These are phyloP conservation scores for Drosophila austrosaltans DNA, from an alignment of 2,888 invertebrate genomes.

Conservation along the genomic window DNA sequence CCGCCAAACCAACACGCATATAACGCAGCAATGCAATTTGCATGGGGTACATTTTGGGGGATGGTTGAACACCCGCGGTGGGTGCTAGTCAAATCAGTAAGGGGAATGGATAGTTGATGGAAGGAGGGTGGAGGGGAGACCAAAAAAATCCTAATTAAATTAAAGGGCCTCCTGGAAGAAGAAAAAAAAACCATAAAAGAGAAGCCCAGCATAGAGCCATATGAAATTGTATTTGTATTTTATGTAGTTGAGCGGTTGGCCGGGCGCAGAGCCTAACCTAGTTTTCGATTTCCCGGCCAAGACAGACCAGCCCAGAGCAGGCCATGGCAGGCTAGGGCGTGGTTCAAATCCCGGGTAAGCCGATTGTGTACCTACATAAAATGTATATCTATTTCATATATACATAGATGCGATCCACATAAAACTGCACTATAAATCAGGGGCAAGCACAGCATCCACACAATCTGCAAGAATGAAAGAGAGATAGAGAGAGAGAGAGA, in stretches of 20 bases:
- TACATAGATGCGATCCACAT: conserved; percentile 26
- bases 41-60: conserved; percentile 9
- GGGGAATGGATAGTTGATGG: neutral
- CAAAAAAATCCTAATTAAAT: conserved; percentile 55
- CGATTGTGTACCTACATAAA: conserved; percentile 21
- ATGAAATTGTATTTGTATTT: neutral
- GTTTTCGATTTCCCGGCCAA: conserved; percentile 56
- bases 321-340: conserved; percentile 76
- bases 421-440: conserved; percentile 60
- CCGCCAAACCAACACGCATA: conserved; percentile 8
- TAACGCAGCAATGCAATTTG: conserved; percentile 10
- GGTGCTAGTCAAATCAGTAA: neutral
- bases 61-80: neutral
- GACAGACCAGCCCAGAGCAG: conserved; percentile 38
- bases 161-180: conserved; percentile 30
- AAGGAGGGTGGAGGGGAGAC: neutral
- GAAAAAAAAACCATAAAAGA: neutral
- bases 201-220: neutral
- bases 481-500: neutral
- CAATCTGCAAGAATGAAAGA: neutral
- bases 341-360: conserved; percentile 78
- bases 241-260: conserved; percentile 25
- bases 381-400: conserved; percentile 21
- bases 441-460: conserved; percentile 62
- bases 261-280: conserved; percentile 57